These are phyloP conservation scores for Erinaceus europaeus DNA, from an alignment of 2,113 vertebrate genomes.

Conservation along the genomic window DNA sequence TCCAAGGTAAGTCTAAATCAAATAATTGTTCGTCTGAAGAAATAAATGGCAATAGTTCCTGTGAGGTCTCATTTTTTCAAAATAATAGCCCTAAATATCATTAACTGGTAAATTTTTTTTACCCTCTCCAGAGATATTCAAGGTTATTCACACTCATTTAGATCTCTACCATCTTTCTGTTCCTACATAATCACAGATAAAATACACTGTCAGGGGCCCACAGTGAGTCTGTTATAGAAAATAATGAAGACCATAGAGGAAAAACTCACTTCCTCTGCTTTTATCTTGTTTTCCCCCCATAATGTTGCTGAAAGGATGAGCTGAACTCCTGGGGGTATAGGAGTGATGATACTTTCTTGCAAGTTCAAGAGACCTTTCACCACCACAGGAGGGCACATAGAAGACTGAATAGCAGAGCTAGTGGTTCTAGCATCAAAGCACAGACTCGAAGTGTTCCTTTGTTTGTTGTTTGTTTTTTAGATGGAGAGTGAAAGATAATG, in stretches of 20 bases:
- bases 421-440: too few relatives aligned
- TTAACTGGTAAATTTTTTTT: background rate
- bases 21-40: background rate
- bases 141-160: background rate
- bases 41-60: background rate
- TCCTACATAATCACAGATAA: background rate
- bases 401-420: too few relatives aligned
- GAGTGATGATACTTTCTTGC: background rate
- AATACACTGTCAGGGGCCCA: background rate
- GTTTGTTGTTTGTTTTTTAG: too few relatives aligned
- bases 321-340: background rate
- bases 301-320: background rate
- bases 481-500: too few relatives aligned
- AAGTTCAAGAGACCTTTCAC: background rate
- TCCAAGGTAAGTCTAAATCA: background rate
- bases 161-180: background rate
- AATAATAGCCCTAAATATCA: background rate
- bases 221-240: background rate
- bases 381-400: too few relatives aligned
- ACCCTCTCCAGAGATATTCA: background rate
- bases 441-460: too few relatives aligned
- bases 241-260: background rate
- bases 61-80: background rate
- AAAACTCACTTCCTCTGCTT: background rate
- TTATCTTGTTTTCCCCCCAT: too few relatives aligned